phyloP scores from a whole-genome alignment of 1,140 invertebrate genomes.

The Zaprionus capensis region DNA sequence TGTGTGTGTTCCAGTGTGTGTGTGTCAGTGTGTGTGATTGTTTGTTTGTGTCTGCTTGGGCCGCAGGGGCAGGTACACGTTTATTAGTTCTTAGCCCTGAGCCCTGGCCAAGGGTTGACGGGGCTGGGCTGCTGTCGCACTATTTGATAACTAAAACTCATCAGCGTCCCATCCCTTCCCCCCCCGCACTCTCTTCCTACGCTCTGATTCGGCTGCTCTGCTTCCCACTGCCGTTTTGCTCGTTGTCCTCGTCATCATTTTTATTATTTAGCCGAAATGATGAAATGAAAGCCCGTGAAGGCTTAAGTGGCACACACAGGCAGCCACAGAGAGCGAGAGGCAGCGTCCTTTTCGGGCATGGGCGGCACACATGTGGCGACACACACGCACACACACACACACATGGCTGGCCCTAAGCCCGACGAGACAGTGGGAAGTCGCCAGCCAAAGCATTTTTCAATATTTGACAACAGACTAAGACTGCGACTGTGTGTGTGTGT shows the following conservation, averaged over 20 bases:
- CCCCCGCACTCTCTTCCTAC: not conserved
- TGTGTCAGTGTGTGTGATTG: constrained; percentile 24
- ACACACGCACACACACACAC: constrained; percentile 13
- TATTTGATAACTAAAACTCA: constrained; percentile 80
- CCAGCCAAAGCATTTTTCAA: constrained; percentile 70
- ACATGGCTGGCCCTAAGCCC: constrained; percentile 50
- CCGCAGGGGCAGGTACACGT: constrained; percentile 48
- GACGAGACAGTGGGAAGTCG: constrained; percentile 25
- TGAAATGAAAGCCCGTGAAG: constrained; percentile 69
- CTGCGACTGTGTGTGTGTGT: constrained; percentile 9
- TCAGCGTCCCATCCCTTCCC: constrained; percentile 44
- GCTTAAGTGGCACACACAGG: constrained; percentile 55
- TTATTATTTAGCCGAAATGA: constrained; percentile 75
- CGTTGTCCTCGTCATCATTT: constrained; percentile 68
- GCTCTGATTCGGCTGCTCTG: not conserved
- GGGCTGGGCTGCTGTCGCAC: constrained; percentile 47
- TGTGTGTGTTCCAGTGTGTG: constrained; percentile 19
- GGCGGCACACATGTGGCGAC: constrained; percentile 57
- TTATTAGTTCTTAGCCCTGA: constrained; percentile 42
- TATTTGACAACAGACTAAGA: constrained; percentile 67
- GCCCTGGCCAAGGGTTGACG: constrained; percentile 47
- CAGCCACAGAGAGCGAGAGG: constrained; percentile 7
- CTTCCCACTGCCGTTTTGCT: not conserved
- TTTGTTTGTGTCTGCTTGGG: constrained; percentile 24
- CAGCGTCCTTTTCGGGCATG: constrained; percentile 15